A percentile compares a stretch with the other conserved stretches of the same genome.
Conservation (phyloP, 2,888 invertebrate species). For the Psococerastis gibbosa region DNA sequence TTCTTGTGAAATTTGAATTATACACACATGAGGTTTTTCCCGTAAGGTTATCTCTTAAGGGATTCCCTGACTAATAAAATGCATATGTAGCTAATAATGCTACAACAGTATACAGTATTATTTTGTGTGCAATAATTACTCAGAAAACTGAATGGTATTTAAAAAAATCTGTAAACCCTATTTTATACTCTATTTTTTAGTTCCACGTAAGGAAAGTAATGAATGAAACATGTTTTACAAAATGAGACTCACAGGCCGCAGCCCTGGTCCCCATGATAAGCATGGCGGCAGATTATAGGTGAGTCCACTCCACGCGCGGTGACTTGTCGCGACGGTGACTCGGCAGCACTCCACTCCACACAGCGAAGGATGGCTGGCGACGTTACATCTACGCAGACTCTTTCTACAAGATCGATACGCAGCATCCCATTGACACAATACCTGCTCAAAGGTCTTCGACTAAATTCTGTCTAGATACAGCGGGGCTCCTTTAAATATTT, state of each 20-base stretch:
- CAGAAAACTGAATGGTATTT: slow-evolving; percentile 4
- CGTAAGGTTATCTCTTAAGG: no score
- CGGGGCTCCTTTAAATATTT: no score
- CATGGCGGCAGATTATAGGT: not conserved
- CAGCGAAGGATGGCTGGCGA: not conserved
- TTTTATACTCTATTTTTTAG: not conserved
- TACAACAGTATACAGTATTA: no score
- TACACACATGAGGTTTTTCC: no score
- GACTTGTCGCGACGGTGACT: not conserved
- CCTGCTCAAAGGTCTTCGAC: no score
- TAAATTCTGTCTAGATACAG: no score
- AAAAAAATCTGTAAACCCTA: slow-evolving; percentile 9
- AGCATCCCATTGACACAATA: no score
- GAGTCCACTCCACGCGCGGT: not conserved
- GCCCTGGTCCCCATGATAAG: slow-evolving; percentile 81
- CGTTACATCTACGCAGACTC: not conserved
- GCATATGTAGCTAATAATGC: no score
- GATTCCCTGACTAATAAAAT: no score
- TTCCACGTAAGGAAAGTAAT: slow-evolving; percentile 11
- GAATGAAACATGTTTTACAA: slow-evolving; percentile 18
- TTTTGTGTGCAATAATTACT: no score
- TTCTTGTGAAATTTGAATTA: no score
- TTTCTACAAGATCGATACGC: no score
- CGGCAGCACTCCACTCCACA: not conserved
- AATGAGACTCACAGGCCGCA: slow-evolving; percentile 64